Evolutionary conservation across 2,113 vertebrate genomes (phyloP), one percentile per base, ranked within the genome.

Genomic region (Tyrannus savana): DNA sequence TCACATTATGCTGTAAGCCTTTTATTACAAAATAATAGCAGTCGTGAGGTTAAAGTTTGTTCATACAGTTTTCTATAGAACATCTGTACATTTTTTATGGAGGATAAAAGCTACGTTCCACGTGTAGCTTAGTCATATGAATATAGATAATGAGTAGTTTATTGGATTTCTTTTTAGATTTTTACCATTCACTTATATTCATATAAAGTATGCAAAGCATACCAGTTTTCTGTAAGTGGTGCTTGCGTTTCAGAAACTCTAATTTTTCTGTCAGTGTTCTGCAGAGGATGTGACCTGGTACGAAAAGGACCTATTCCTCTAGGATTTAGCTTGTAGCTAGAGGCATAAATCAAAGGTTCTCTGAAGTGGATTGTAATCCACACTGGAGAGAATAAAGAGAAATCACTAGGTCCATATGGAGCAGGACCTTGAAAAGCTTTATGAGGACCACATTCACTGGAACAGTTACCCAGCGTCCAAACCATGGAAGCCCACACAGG

Each of bases 21-120:
- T 98, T 97, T 97, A 97, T 97, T 95, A 96, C 86, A 96, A 98
- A 97, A 97, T 96, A 98, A 97, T 98, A 96, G 96, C 97, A 97
- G 96, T 96, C 95, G 87, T 91, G 95, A 98, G 97, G 97, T 97
- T 98, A 97, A 97, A 97, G 97, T 97, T 97, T 98, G 68, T 95
- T 97, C 95, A 81, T 89, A 90, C 87, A 72, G 72, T 96, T 97
- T 97, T 97, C 96, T 96, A 96, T 91, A 79, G 96, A 97, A 94
- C 95, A 97, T 97, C 96, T 96, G 95, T 97, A 97, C 91, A 89
- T 80, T 98, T 96, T 96, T 95, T 87, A 73, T 53, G 85, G 91
- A 86, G 89, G 92, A 94, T 97, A 92, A 97, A 97, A 96, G 79
- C 93, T 78, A 96, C 41, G 10, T 91, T 96, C 94, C 80, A 59